Evolutionary conservation across 2,113 vertebrate species (phyloP), one percentile per base, ranked within the genome.

Genomic region (Penelope pileata): DNA sequence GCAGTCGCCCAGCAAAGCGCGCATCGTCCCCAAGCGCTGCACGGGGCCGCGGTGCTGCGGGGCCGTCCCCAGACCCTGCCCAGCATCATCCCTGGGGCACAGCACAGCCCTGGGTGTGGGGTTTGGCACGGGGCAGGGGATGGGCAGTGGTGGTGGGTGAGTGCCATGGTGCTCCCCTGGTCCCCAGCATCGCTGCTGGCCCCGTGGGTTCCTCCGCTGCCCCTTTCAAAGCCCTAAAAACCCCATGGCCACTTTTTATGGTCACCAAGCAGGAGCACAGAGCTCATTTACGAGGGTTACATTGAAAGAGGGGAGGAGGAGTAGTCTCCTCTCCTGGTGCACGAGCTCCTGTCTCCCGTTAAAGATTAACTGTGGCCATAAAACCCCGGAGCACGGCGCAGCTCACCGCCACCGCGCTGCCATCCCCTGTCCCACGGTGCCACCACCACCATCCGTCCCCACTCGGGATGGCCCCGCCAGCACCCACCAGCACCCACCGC

Each of bases 401-500:
- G 30, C 42, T 86, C 86, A 84, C 18, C 70, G 34, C 54, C 59
- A 24, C 22, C 36, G 22, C 34, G 18, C 6, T 5, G 26, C 62
- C 22, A 27, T 54, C 26, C 51, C 9, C 14, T n/a, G n/a, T n/a
- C n/a, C n/a, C n/a, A 10, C 30, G n/a, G 3, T 6, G 13, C 43
- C 10, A 3, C n/a, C 2, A 74, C 38, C 90, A n/a, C 74, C 3
- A 6, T 54, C 40, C 32, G 54, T 58, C 54, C 54, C 83, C 54
- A 48, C 22, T 45, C 1, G 1, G 32, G 13, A 96, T 96, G 96
- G 76, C 83, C 1, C 0, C 2, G 7, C 11, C 40, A 2, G 26
- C 66, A n/a, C 91, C 91, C 1, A 36, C 93, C 36, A 59, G 32
- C 63, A 83, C 98, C 24, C 95, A 22, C 16, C 74, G 96, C 43